phyloP scores from a whole-genome alignment of 1,140 invertebrate genomes.

The Macrobrachium rosenbergii region DNA sequence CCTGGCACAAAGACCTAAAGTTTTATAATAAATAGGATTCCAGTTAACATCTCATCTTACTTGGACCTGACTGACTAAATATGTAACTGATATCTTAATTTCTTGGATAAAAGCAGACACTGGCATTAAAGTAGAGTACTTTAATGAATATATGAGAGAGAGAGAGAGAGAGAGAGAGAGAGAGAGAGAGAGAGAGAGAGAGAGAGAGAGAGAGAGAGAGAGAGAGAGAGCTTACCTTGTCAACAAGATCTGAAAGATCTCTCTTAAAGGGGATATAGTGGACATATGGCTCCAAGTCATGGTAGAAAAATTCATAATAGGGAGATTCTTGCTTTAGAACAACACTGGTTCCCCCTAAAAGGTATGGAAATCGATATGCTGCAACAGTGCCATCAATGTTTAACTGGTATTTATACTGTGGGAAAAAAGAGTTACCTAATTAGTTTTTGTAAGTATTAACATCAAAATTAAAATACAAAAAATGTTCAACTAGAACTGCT shows the following conservation, averaged over 20 bases:
- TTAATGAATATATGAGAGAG: background rate
- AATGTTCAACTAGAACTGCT: background rate
- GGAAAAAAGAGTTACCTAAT: slow-evolving; percentile 33
- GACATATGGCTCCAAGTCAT: slow-evolving; percentile 78
- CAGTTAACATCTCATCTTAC: too few species aligned
- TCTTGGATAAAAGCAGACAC: too few species aligned
- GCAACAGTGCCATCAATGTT: slow-evolving; percentile 97
- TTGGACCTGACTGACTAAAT: too few species aligned
- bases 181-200: too few species aligned
- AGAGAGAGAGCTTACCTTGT: too few species aligned
- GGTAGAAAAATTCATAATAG: slow-evolving; percentile 96
- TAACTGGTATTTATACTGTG: slow-evolving; percentile 95
- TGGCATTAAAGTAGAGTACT: background rate
- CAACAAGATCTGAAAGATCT: slow-evolving; percentile 85
- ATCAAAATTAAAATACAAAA: background rate
- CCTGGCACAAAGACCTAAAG: too few species aligned
- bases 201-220: too few species aligned
- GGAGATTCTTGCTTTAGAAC: slow-evolving; percentile 93
- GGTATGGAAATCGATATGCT: slow-evolving; percentile 93
- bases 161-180: too few species aligned
- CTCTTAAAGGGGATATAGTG: slow-evolving; percentile 89
- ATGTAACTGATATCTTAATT: too few species aligned
- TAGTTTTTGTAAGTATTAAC: background rate
- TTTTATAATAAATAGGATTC: too few species aligned
- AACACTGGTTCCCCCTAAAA: slow-evolving; percentile 87